Evolutionary conservation across 2,113 vertebrate genomes (phyloP), one percentile per base, ranked within the genome.

Genomic region (Corvus moneduloides): DNA sequence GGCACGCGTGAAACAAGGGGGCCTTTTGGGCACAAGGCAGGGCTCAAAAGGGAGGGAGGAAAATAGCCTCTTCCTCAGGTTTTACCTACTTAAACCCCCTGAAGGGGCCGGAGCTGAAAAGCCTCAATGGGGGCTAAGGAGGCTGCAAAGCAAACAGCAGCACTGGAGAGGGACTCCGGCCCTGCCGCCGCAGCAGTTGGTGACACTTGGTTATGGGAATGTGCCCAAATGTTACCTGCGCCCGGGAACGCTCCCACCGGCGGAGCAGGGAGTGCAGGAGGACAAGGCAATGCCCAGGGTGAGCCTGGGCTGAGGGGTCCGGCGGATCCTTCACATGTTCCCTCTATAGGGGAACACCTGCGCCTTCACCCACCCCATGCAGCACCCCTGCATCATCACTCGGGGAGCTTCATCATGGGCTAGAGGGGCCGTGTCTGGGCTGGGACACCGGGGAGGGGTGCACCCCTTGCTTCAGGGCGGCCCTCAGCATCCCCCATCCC

Each of bases 1-100:
- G 98, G 98, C 98, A 99, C 98, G 98, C 98, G 98, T 98, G 98
- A 98, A 97, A 98, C 98, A 98, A 98, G 98, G 97, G 94, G 82
- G 95, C 96, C 97, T 97, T 96, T 97, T 90, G 96, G 97, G 97
- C 92, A 97, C 87, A 96, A 97, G 97, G 98, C 98, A 97, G 96
- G 96, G 96, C 97, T 97, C 94, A 97, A 97, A 97, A 97, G 97
- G 92, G 96, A 97, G 97, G 90, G 97, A 97, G 95, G 97, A 96
- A 98, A 98, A 98, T 95, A 96, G 97, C 96, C 96, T 97, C 97
- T 98, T 97, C 97, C 98, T 96, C 98, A 97, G 98, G 97, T 98
- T 97, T 97, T 96, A 96, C 97, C 97, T 97, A 97, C 97, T 98
- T 97, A 93, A 97, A 97, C 87, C 91, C 93, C 92, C 96, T 97